Percentiles rank a stretch among this genome's conserved stretches.
phyloP scores from a whole-genome alignment of 1,140 invertebrate genomes.

The Achatina immaculata region DNA sequence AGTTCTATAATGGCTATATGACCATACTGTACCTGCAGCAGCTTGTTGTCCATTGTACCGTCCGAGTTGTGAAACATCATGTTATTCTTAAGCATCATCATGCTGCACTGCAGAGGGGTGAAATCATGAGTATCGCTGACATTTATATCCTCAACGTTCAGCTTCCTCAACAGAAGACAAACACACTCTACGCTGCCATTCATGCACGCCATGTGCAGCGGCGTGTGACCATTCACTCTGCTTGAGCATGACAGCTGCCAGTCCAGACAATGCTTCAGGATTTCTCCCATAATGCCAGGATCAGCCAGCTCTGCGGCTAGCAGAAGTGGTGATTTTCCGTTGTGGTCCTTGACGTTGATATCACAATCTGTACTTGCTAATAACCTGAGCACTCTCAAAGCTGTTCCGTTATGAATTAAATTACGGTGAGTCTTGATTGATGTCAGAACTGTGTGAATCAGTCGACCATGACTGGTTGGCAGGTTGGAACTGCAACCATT shows the following conservation, averaged over 20 bases:
- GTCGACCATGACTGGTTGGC: slow-evolving; percentile 52
- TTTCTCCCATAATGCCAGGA: slow-evolving; percentile 41
- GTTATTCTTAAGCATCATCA: slow-evolving; percentile 23
- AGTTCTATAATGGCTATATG: slow-evolving; percentile 26
- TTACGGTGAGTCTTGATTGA: slow-evolving; percentile 44
- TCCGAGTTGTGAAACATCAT: slow-evolving; percentile 1
- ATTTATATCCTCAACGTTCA: slow-evolving; percentile 3
- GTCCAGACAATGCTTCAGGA: slow-evolving; percentile 43
- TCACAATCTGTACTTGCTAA: slow-evolving; percentile 48
- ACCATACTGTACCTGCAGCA: slow-evolving; percentile 19
- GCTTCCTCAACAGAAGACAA: slow-evolving; percentile 40
- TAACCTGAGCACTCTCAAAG: slow-evolving; percentile 41
- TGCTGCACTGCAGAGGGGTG: background rate
- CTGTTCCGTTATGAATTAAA: slow-evolving; percentile 43
- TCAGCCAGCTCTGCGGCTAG: slow-evolving; percentile 53
- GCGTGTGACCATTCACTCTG: slow-evolving; percentile 46
- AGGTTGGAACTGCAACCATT: slow-evolving; percentile 60
- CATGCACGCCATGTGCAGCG: slow-evolving; percentile 57
- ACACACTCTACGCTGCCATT: slow-evolving; percentile 54
- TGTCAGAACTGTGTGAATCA: slow-evolving; percentile 53
- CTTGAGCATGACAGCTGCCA: slow-evolving; percentile 38
- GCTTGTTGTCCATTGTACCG: background rate
- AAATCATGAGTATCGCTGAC: background rate
- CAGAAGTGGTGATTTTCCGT: slow-evolving; percentile 48
- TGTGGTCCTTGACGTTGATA: slow-evolving; percentile 51